Conservation (phyloP, 2,888 invertebrate genomes). For the Archaeoteleia sp. region DNA sequence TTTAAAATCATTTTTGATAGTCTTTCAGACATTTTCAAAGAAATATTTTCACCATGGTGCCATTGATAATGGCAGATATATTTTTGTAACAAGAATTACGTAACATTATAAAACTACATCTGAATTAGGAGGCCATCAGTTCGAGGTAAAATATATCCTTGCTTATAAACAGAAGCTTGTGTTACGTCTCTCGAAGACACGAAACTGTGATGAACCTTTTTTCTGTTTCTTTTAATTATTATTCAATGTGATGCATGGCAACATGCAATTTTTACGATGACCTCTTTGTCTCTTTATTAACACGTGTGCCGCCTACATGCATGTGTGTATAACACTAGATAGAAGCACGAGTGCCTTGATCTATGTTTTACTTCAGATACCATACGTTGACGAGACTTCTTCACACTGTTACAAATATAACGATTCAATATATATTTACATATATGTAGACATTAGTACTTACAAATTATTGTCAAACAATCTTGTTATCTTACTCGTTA, state of each 20-base stretch:
- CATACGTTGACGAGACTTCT: no score
- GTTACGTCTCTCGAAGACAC: background rate
- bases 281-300: slow-evolving; percentile 7
- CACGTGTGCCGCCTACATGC: slow-evolving; percentile 20
- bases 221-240: slow-evolving; percentile 14
- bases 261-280: slow-evolving; percentile 9
- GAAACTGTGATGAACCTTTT: slow-evolving; percentile 12
- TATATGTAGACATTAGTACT: no score
- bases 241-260: slow-evolving; percentile 14
- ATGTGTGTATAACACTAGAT: slow-evolving; percentile 16
- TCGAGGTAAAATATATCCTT: slow-evolving; percentile 2
- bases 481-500: no score
- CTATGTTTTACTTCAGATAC: slow-evolving; percentile 6
- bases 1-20: no score
- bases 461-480: no score
- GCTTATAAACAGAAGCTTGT: background rate
- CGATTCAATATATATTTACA: no score
- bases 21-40: no score
- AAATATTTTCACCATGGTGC: no score
- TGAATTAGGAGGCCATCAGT: background rate
- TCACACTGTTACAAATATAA: no score
- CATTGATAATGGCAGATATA: no score
- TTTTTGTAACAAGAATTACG: background rate
- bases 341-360: slow-evolving; percentile 22
- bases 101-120: background rate